A percentile compares a stretch with the other conserved stretches of the same genome.
Conservation (phyloP, 2,113 vertebrate species). For the Forbesichthys agassizii region DNA sequence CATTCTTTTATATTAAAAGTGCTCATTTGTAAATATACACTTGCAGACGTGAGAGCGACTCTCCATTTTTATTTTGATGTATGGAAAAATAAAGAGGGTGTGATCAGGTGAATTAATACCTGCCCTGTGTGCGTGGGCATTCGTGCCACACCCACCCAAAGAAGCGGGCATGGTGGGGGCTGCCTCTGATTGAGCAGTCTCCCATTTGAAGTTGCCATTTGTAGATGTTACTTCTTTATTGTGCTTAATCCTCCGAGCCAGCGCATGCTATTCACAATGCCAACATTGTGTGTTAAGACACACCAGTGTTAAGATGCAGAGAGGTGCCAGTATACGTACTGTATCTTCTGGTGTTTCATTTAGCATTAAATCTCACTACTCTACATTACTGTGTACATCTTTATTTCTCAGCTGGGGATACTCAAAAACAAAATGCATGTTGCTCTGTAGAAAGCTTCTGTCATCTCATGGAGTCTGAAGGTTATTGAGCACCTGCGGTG, state of each 20-base stretch:
- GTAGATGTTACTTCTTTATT: constrained; percentile 54
- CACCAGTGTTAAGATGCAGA: constrained; percentile 21
- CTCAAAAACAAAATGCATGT: constrained; percentile 46
- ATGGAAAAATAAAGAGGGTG: constrained; percentile 73
- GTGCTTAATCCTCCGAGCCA: constrained; percentile 40
- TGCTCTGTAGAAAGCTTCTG: constrained; percentile 57
- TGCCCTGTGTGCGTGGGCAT: constrained; percentile 25
- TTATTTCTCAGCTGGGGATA: constrained; percentile 56
- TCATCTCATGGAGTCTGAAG: constrained; percentile 62
- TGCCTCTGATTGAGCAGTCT: constrained; percentile 57
- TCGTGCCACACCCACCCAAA: constrained; percentile 18
- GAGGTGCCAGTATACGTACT: constrained; percentile 46
- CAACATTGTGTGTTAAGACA: constrained; percentile 20
- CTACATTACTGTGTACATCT: constrained; percentile 53
- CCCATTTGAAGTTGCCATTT: constrained; percentile 51
- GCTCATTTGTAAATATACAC: constrained; percentile 82
- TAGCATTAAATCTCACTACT: constrained; percentile 53
- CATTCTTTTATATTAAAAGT: constrained; percentile 83
- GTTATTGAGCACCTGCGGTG: constrained; percentile 69
- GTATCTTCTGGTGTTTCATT: constrained; percentile 51
- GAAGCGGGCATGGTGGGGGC: constrained; percentile 14
- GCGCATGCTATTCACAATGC: constrained; percentile 33
- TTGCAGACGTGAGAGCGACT: constrained; percentile 65
- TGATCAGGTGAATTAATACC: constrained; percentile 69
- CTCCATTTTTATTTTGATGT: constrained; percentile 74